phyloP scores from a whole-genome alignment of 2,113 vertebrate species.

The Tetraodon nigroviridis region DNA sequence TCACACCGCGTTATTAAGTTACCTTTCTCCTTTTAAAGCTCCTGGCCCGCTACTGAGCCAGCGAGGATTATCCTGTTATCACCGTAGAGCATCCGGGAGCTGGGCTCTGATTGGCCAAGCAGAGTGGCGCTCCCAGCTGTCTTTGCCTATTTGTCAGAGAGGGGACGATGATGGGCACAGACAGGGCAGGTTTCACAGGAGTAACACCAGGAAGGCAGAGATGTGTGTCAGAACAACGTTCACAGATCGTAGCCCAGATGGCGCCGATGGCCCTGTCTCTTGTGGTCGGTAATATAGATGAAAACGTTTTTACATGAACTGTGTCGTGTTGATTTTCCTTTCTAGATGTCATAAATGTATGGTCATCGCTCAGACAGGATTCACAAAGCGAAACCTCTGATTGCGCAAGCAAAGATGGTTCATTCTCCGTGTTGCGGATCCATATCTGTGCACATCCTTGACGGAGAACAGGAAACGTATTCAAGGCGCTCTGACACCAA shows the following conservation, averaged over 20 bases:
- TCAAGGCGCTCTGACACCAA: slow-evolving; percentile 25
- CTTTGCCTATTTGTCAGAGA: slow-evolving; percentile 63
- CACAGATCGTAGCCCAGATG: background rate
- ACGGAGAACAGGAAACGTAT: slow-evolving; percentile 12
- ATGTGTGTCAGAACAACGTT: slow-evolving; percentile 31
- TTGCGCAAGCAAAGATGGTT: background rate
- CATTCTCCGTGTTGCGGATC: slow-evolving; percentile 1
- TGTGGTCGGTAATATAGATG: too few relatives aligned
- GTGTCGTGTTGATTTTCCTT: too few relatives aligned
- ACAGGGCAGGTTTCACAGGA: slow-evolving; percentile 63
- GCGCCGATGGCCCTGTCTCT: too few relatives aligned
- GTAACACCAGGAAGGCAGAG: slow-evolving; percentile 38
- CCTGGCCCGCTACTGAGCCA: slow-evolving; percentile 26
- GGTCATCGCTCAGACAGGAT: background rate
- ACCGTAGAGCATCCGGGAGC: slow-evolving; percentile 56
- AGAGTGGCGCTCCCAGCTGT: slow-evolving; percentile 54
- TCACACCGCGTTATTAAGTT: slow-evolving; percentile 44
- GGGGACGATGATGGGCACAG: slow-evolving; percentile 53
- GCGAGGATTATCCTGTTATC: slow-evolving; percentile 48
- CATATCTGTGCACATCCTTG: background rate
- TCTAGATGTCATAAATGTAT: background rate
- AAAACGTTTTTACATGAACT: background rate
- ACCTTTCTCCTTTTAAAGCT: slow-evolving; percentile 33
- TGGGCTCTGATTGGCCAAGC: slow-evolving; percentile 62
- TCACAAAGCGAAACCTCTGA: background rate